Base-by-base conservation (phyloP, 2,113 vertebrate species). In the Cairina moschata region DNA sequence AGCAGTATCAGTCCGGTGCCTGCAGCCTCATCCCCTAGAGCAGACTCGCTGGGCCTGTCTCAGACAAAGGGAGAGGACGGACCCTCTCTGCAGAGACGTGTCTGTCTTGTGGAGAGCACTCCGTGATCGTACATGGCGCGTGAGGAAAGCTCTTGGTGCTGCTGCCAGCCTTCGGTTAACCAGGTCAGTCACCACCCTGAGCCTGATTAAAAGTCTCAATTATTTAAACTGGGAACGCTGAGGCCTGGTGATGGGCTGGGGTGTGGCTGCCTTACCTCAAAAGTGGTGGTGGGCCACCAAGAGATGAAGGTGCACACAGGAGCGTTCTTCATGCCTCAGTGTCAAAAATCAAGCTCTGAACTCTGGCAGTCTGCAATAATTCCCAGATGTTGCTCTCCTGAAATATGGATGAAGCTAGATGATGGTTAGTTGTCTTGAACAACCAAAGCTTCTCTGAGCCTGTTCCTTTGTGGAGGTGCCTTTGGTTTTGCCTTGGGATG, bases 81-180 rank as follows among this genome's bases (percentile, higher is more conserved):
- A 48, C 52, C 34, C 17, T 59, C 21, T 74, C 32, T 46, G 56
- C 15, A 88, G n/a, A 59, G 25, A 31, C 6, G 9, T 23, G 13
- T 46, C 25, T 1, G 0, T 67, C 76, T 58, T 78, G 48, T 34
- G 40, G 56, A 68, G 31, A 73, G 40, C 15, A 6, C 42, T 69
- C 29, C 72, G 48, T 56, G 17, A 13, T 54, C 26, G 2, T 36
- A 36, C 0, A 1, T 42, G 23, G 15, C 22, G 11, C 32, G 11
- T 25, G 32, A 69, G 22, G 63, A n/a, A 68, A 68, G 66, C 42
- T 68, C 22, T 25, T 34, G 32, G 11, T 69, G 67, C 15, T 69
- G 20, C 5, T 69, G 46, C 23, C 32, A 26, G 5, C 7, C 15
- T 25, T 48, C 31, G 46, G 44, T 50, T 50, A 34, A 13, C 25